Evolutionary conservation across 1,140 invertebrate genomes (phyloP).

Genomic region (Drosophila nigrodunni): DNA sequence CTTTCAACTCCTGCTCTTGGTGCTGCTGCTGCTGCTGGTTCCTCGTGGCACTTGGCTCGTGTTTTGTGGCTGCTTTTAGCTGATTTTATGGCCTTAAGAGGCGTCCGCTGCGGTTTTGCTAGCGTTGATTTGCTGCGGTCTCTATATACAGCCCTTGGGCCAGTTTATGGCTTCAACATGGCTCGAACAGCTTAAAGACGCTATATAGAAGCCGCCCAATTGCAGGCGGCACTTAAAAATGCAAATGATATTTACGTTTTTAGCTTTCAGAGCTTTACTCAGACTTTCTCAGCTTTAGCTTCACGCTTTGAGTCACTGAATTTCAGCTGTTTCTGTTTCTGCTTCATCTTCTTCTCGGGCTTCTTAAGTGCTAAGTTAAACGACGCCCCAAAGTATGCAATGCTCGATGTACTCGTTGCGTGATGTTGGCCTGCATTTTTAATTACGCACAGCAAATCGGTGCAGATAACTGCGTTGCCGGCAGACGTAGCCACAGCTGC

Average conservation of each 20-base stretch:
- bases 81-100: slow-evolving; percentile 79
- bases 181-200: slow-evolving; percentile 55
- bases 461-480: slow-evolving; percentile 43
- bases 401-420: slow-evolving; percentile 20
- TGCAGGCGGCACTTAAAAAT: slow-evolving; percentile 73
- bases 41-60: slow-evolving; percentile 61
- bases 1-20: slow-evolving; percentile 6
- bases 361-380: slow-evolving; percentile 78
- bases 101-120: slow-evolving; percentile 51
- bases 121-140: slow-evolving; percentile 79
- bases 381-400: slow-evolving; percentile 67
- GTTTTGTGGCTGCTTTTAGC: slow-evolving; percentile 81
- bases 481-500: too few relatives aligned
- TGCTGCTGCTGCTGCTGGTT: slow-evolving; percentile 43
- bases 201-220: slow-evolving; percentile 26
- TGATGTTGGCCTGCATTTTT: slow-evolving; percentile 65
- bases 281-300: slow-evolving; percentile 3
- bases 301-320: slow-evolving; percentile 1
- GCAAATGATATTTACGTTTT: slow-evolving; percentile 81
- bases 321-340: slow-evolving; percentile 19
- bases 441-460: slow-evolving; percentile 70
- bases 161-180: slow-evolving; percentile 68
- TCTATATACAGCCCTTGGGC: slow-evolving; percentile 64
- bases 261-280: slow-evolving; percentile 15
- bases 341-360: slow-evolving; percentile 23